Base-by-base conservation (phyloP, 2,797 vertebrate species). In the Channa striata region DNA sequence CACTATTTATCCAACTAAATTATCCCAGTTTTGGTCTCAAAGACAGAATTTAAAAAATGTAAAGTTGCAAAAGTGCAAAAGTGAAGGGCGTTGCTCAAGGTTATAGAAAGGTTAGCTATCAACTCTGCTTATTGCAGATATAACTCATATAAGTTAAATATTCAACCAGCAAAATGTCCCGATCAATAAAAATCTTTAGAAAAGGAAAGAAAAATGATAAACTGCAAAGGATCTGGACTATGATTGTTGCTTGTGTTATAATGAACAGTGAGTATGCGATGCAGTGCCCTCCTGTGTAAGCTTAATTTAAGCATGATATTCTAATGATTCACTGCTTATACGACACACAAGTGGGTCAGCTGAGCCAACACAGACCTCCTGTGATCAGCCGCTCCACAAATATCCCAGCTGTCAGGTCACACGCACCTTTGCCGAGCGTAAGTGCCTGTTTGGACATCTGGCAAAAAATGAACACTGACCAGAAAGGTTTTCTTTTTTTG, bases 341-440 rank as follows among this genome's bases (percentile, higher is more conserved):
- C 57, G n/a, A n/a, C 71, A 78, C 56, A 63, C 23, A 21, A 76
- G 59, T 59, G 25, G 39, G 11, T 37, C 59, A 72, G 56, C 74
- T 71, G 49, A 60, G 58, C 36, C 60, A 59, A 19, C 33, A 11
- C 1, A 34, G 25, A n/a, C 50, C 11, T 12, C 23, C n/a, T 48
- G 23, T 23, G 23, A 66, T 54, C 51, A 51, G 53, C 25, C 43
- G 10, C 56, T 49, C 2, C n/a, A 37, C 44, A 33, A 44, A 17
- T 20, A n/a, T 9, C 36, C 17, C 1, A 16, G 33, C 7, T 52
- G 11, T 52, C 33, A 47, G 6, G 14, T 43, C 47, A 54, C 20
- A 40, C 11, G 1, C 20, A 44, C 19, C 8, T 52, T 11, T 52
- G 19, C 4, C 33, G n/a, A 40, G 6, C 11, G 11, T 1, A 37